Evolutionary conservation across 1,140 invertebrate species (phyloP), one percentile per base, ranked within the genome.

Genomic region (Megalopta genalis): DNA sequence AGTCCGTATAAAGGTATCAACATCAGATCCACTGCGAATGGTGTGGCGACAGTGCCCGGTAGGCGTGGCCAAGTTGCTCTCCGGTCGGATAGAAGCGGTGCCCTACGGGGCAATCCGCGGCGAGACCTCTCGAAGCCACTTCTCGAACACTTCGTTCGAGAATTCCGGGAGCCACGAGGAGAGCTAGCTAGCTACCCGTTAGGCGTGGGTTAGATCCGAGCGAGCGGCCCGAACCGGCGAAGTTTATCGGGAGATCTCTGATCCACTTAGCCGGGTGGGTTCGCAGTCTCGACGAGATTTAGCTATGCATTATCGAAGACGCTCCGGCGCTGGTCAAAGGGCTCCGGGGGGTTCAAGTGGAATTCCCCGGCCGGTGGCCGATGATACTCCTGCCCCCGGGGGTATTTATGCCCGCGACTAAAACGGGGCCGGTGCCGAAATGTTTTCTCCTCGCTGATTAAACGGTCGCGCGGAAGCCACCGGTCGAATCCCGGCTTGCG

Each of bases 221-320:
- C n/a, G n/a, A 16, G 32, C n/a, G 76, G 12, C 52, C n/a, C 21
- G 54, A 57, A 54, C 59, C 42, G 23, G n/a, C 32, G 12, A 65
- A 78, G 37, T 72, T 78, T 65, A 78, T 78, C 68, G 60, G 46
- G 32, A 65, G 42, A 78, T 72, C 76, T 72, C 68, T 72, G 76
- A 78, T 78, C 76, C 63, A 78, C 76, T 78, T 78, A 72, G 54
- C 68, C 49, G 23, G 59, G 54, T 64, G 23, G n/a, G 60, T 49
- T 37, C 16, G 27, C 54, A 23, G 64, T 10, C 9, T 42, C n/a
- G 39, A n/a, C 46, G 23, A 67, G 71, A 79, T 65, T 74, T 62
- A 66, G 63, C 52, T 65, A 73, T 66, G 71, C 70, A 74, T 79
- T 74, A 79, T 74, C 77, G 71, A 59, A 52, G 46, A 39, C 25